Evolutionary conservation across 2,888 invertebrate species (phyloP), one percentile per base, ranked within the genome.

Genomic region (Pseudococcus longispinus): DNA sequence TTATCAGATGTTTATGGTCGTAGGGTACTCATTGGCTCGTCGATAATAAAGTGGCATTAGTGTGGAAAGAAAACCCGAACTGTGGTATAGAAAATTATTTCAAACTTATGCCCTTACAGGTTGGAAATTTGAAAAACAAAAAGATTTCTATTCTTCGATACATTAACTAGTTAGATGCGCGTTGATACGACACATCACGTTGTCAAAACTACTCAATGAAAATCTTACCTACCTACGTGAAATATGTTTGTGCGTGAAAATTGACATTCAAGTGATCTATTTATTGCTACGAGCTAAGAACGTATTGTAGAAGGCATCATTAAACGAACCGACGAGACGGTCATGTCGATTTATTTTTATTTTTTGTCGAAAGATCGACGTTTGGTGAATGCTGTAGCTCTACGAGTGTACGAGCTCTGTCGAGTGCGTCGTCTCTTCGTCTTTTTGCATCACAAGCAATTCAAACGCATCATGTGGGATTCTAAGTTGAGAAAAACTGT

Each of bases 281-380:
- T 74, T 74, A 74, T 74, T 74, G 74, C 74, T 74, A 74, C 32
- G 32, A 74, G 74, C 74, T 60, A 23, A 60, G 74, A 74, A 29
- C 18, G 32, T 74, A 74, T 32, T 32, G 32, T 37, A 37, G 74
- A 74, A 74, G 74, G 32, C n/a, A 74, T 74, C 74, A 32, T 74
- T 74, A n/a, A 74, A 29, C 8, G 51, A 55, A 83, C 46, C 83
- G 29, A 51, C 82, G 82, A 37, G 37, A 44, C 29, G 29, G 83
- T 83, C 51, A 29, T 46, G 83, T 83, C 51, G 83, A 83, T 83
- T 46, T 46, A 83, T 83, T 83, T 82, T 83, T 51, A 83, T 83
- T 51, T 83, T 46, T 82, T 44, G 46, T 29, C 23, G 51, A 46
- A 51, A 83, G 83, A 83, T 83, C 83, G 83, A 83, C 83, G 83